Percentiles rank a stretch among this genome's conserved stretches.
Conservation (phyloP, 2,888 invertebrate genomes). For the Nasonia oneida region DNA sequence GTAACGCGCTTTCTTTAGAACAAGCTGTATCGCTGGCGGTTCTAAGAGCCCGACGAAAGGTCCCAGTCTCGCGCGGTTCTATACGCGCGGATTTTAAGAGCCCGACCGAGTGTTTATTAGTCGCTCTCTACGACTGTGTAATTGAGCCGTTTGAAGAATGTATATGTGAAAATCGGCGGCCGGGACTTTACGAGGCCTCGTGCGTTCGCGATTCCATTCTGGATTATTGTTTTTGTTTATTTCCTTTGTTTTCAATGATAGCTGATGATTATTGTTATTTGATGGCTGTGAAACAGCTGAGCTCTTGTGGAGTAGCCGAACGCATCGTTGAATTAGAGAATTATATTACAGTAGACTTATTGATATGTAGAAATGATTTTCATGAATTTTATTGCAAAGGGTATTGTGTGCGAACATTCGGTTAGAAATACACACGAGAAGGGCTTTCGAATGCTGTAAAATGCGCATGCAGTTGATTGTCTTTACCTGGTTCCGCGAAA, state of each 20-base stretch:
- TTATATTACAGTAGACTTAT: too few species aligned
- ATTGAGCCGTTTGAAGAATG: slow-evolving; percentile 9
- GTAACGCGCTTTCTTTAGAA: slow-evolving; percentile 2
- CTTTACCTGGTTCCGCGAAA: too few species aligned
- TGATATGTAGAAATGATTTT: too few species aligned
- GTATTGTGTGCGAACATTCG: too few species aligned
- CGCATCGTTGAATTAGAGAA: too few species aligned
- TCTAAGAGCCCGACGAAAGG: not conserved
- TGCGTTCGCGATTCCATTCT: not conserved
- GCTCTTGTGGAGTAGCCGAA: too few species aligned
- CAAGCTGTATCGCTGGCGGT: not conserved
- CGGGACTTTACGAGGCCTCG: not conserved
- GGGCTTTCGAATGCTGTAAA: too few species aligned
- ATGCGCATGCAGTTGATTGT: too few species aligned
- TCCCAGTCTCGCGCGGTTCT: not conserved
- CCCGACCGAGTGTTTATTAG: slow-evolving; percentile 8
- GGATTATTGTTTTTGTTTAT: not conserved
- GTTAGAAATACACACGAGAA: too few species aligned
- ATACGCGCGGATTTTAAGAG: not conserved
- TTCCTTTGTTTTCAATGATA: not conserved
- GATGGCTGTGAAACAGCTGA: too few species aligned
- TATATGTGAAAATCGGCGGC: not conserved
- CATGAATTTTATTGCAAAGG: too few species aligned
- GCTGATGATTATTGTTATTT: not conserved
- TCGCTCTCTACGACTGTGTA: not conserved